Conservation (phyloP, 2,888 invertebrate species). For the Apodemia hepburni region DNA sequence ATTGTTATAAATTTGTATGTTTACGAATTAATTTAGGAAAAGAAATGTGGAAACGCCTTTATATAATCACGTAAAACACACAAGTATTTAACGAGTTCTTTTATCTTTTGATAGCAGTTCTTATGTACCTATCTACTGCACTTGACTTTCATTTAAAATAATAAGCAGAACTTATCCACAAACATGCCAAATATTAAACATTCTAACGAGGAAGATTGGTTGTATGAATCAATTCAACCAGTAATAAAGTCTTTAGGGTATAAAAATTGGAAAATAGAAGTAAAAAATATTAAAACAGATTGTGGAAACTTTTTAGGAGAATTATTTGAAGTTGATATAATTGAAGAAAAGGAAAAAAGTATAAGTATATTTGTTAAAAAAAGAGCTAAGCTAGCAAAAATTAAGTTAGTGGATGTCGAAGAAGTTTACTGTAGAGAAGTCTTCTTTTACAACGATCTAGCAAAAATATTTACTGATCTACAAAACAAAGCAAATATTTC, state of each 20-base stretch:
- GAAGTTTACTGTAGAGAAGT: slow-evolving; percentile 40
- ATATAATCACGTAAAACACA: not conserved
- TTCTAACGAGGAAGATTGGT: not conserved
- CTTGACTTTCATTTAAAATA: not conserved
- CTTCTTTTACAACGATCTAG: slow-evolving; percentile 41
- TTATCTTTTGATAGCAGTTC: not conserved
- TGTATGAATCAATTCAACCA: not conserved
- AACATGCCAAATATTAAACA: not conserved
- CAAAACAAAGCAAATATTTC: slow-evolving; percentile 32
- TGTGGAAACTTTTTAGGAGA: slow-evolving; percentile 14
- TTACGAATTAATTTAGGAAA: too few relatives aligned
- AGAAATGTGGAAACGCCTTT: not conserved
- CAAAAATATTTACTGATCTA: slow-evolving; percentile 33
- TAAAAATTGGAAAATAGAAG: not conserved
- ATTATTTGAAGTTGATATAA: slow-evolving; percentile 17
- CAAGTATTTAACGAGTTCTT: not conserved
- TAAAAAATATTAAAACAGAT: not conserved
- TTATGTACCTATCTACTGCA: too few relatives aligned
- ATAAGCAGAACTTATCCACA: not conserved
- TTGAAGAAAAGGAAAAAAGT: slow-evolving; percentile 34
- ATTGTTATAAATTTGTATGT: too few relatives aligned
- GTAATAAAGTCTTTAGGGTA: not conserved
- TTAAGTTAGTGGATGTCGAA: slow-evolving; percentile 33
- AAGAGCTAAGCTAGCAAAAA: slow-evolving; percentile 32
- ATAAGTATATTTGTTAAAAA: slow-evolving; percentile 47